Evolutionary conservation across 2,797 vertebrate species (phyloP), one percentile per base, ranked within the genome.

Genomic region (Emys orbicularis): DNA sequence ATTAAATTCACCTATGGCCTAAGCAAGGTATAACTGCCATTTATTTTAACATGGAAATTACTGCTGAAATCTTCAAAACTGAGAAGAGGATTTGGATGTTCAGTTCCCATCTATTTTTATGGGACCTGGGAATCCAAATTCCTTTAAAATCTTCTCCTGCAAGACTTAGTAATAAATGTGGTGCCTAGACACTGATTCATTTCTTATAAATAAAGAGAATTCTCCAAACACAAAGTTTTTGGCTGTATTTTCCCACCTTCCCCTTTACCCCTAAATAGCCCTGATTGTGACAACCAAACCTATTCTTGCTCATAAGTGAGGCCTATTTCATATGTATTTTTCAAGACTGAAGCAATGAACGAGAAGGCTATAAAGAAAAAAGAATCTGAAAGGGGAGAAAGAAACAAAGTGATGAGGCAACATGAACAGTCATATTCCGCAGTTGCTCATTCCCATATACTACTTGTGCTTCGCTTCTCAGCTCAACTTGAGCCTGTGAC

Each of bases 391-490:
- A 65, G 29, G 8, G 15, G 2, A 49, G 53, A n/a, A 76, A 29
- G 12, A 53, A 53, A 53, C 19, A 8, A 53, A 53, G 6, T 0
- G 1, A n/a, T 16, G 29, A 21, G 23, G 52, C 52, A 53, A 21
- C 52, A 53, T 53, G 79, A 83, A 72, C 44, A 74, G 12, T 15
- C 1, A 1, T 0, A 19, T 49, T 34, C 49, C 10, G 8, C n/a
- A 5, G 27, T 29, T 29, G 44, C 16, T 44, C 29, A 16, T 68
- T 80, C 34, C 23, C 4, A 0, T 6, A 18, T 19, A 79, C 49
- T 16, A 1, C 34, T 19, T 10, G 49, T 1, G 3, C 65, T 37
- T 2, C 0, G 31, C 29, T 7, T 81, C 41, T 25, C 52, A 23
- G 1, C 31, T 37, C 65, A 47, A 18, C 56, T 19, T 23, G 68